phyloP scores from a whole-genome alignment of 2,888 invertebrate species.

The Pasiphila rectangulata region DNA sequence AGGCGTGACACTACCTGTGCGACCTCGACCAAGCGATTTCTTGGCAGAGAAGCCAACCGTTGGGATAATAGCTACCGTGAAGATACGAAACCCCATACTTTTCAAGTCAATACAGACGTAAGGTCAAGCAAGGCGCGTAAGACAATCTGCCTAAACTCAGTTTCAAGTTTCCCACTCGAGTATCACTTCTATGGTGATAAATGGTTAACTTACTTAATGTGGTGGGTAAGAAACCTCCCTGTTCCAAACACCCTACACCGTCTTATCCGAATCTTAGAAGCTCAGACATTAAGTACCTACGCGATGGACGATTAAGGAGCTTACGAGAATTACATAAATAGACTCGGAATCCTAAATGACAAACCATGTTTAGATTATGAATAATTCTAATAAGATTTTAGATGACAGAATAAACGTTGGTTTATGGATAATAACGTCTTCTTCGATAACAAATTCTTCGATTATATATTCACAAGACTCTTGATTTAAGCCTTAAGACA shows the following conservation, averaged over 20 bases:
- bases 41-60: constrained; percentile 53
- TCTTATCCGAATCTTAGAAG: constrained; percentile 45
- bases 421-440: constrained; percentile 22
- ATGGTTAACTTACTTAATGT: background rate
- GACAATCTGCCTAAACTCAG: no score
- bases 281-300: constrained; percentile 63
- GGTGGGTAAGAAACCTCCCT: constrained; percentile 25
- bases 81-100: constrained; percentile 3
- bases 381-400: constrained; percentile 50
- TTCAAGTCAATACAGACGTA: background rate
- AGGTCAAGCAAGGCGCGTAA: background rate
- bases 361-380: constrained; percentile 51
- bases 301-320: constrained; percentile 65
- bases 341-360: constrained; percentile 46
- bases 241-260: constrained; percentile 31
- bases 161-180: no score
- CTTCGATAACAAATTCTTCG: background rate
- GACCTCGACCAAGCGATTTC: constrained; percentile 58
- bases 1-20: constrained; percentile 68
- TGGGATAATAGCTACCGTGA: background rate
- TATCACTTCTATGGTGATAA: constrained; percentile 6
- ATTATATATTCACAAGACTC: constrained; percentile 1
- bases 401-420: constrained; percentile 37
- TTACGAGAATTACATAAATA: constrained; percentile 64
- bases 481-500: background rate